Base-by-base conservation (phyloP, 2,888 invertebrate genomes). In the Chydorus sphaericus region DNA sequence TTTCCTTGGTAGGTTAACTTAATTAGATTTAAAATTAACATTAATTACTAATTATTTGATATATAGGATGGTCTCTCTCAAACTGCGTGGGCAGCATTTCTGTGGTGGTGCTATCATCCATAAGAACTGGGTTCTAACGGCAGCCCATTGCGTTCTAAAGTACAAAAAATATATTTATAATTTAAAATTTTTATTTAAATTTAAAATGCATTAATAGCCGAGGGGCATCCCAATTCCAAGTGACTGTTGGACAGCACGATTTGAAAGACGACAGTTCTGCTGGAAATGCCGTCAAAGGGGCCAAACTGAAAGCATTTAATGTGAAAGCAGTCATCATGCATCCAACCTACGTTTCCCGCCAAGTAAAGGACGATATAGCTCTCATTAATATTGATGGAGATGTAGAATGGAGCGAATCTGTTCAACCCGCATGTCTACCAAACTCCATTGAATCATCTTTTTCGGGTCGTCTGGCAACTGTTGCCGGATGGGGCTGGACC, bases 121-220 rank as follows among this genome's bases (percentile, higher is more conserved):
- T 54, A 87, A 88, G 62, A 75, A 87, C 70, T 92, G 91, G 91
- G 87, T 91, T 10, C 82, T 91, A 1, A 92, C 91, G 0, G 91
- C 91, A 0, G 91, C 90, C 3, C 64, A 64, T 56, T 90, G 89
- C 69, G 88, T 89, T 53, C 88, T 89, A 61, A 88, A 86, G 89
- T 88, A 44, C 38, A 14, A 23, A 2, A 44, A 18, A 10, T 14
- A 6, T 10, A 44, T 6, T 44, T 2, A 44, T 18, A 20, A 7
- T 10, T 33, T n/a, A 38, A 44, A 18, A 44, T 2, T 6, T 23
- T 44, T 5, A 3, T 23, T 2, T 18, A 44, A 44, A 2, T 3
- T 4, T 1, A 44, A 44, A 7, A 18, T 8, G 2, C 2, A 8
- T 38, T n/a, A 8, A 10, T 10, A 51, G 51, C 23, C 30, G 33